A percentile compares a stretch with the other conserved stretches of the same genome.
phyloP scores from a whole-genome alignment of 2,888 invertebrate species.

The Nebria brevicollis region DNA sequence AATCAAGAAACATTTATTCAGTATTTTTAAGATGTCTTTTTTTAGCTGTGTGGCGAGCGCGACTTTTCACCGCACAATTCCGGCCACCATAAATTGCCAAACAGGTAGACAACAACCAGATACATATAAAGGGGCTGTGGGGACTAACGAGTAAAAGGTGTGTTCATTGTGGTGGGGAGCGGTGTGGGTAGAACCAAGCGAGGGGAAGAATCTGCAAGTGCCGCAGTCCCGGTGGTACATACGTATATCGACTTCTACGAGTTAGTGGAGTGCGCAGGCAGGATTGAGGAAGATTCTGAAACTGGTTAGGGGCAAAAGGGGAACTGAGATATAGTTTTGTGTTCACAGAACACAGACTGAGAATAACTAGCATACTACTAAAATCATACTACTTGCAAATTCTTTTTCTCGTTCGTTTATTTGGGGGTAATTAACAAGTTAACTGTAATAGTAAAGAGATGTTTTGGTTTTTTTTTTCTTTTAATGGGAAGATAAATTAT shows the following conservation, averaged over 20 bases:
- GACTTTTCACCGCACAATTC: slow-evolving; percentile 41
- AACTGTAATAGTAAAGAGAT: slow-evolving; percentile 11
- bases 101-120: slow-evolving; percentile 41
- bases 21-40: slow-evolving; percentile 48
- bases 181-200: slow-evolving; percentile 1
- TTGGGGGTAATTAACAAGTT: neutral
- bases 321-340: slow-evolving; percentile 31
- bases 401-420: slow-evolving; percentile 1
- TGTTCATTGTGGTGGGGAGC: neutral
- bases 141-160: neutral
- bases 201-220: slow-evolving; percentile 34
- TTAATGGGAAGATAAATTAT: slow-evolving; percentile 5
- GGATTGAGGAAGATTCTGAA: neutral
- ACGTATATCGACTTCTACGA: slow-evolving; percentile 8
- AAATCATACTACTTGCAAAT: slow-evolving; percentile 10
- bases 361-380: slow-evolving; percentile 23
- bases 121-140: slow-evolving; percentile 15
- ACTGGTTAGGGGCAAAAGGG: neutral
- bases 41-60: slow-evolving; percentile 48
- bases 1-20: slow-evolving; percentile 50
- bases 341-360: slow-evolving; percentile 43
- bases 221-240: slow-evolving; percentile 32
- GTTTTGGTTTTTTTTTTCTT: neutral
- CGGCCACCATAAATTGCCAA: slow-evolving; percentile 16
- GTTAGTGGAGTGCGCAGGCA: slow-evolving; percentile 7